Percentiles rank a stretch among this genome's conserved stretches.
Evolutionary conservation across 2,113 vertebrate genomes (phyloP).

Genomic region (Hemicordylus capensis): DNA sequence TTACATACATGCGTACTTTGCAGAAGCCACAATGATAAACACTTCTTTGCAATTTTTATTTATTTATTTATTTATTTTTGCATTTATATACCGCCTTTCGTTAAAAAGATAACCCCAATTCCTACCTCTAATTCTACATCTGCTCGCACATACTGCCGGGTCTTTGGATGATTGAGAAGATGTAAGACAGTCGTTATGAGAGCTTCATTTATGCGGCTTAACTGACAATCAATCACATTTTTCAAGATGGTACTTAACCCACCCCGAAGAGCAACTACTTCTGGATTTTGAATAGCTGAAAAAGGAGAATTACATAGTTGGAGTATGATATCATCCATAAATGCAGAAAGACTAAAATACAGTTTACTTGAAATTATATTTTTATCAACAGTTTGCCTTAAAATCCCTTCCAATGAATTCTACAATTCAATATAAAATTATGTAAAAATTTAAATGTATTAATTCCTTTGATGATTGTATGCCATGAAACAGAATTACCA

Average conservation of each 20-base stretch:
- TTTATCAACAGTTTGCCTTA: background rate
- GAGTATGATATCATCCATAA: background rate
- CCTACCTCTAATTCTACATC: constrained; percentile 96
- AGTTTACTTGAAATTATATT: background rate
- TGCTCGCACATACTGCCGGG: constrained; percentile 92
- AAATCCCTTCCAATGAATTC: background rate
- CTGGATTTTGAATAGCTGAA: constrained; percentile 96
- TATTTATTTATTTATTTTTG: too few relatives aligned
- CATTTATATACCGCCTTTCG: too few relatives aligned
- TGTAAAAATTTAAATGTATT: background rate
- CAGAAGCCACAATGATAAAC: background rate
- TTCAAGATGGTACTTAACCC: constrained; percentile 96
- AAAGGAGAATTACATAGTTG: constrained; percentile 15
- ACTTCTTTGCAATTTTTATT: too few relatives aligned
- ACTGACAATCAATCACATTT: constrained; percentile 96
- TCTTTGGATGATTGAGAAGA: constrained; percentile 97
- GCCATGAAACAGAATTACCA: background rate
- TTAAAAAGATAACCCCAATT: too few relatives aligned
- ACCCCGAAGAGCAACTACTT: constrained; percentile 93
- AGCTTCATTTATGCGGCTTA: constrained; percentile 97
- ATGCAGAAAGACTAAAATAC: background rate
- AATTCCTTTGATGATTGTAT: background rate
- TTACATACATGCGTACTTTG: background rate
- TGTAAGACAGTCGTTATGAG: constrained; percentile 97
- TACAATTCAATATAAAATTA: background rate